phyloP scores from a whole-genome alignment of 2,888 invertebrate species.

The Frankliniella fusca region DNA sequence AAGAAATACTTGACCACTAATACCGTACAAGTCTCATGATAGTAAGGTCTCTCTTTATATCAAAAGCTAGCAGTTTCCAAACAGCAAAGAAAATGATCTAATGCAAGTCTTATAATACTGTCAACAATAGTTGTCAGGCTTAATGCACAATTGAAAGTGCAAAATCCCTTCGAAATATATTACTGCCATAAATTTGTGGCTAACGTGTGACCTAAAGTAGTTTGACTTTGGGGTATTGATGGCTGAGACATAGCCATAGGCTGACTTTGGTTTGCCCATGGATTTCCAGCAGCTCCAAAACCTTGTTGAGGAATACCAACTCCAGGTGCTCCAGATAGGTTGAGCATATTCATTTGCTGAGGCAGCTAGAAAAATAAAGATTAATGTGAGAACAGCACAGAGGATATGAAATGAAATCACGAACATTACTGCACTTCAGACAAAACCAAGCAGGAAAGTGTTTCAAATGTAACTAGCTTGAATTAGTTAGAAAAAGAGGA shows the following conservation, averaged over 20 bases:
- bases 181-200: constrained; percentile 13
- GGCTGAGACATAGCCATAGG: not conserved
- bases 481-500: not conserved
- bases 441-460: not conserved
- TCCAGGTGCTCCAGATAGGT: not conserved
- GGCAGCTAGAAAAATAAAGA: not conserved
- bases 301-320: not conserved
- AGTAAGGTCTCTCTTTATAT: too few species aligned
- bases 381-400: not conserved
- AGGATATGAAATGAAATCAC: too few species aligned
- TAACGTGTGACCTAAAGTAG: not conserved
- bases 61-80: not conserved
- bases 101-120: constrained; percentile 23
- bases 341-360: constrained; percentile 3
- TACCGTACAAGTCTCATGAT: too few species aligned
- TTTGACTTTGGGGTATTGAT: not conserved
- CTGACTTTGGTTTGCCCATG: not conserved
- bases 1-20: too few species aligned
- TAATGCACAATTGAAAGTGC: not conserved
- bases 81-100: not conserved
- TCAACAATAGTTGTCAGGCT: not conserved
- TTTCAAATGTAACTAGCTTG: not conserved
- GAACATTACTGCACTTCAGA: too few species aligned
- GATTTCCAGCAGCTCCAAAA: not conserved
- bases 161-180: not conserved